Conservation (phyloP, 2,113 vertebrate species). For the Cinclus mexicanus region DNA sequence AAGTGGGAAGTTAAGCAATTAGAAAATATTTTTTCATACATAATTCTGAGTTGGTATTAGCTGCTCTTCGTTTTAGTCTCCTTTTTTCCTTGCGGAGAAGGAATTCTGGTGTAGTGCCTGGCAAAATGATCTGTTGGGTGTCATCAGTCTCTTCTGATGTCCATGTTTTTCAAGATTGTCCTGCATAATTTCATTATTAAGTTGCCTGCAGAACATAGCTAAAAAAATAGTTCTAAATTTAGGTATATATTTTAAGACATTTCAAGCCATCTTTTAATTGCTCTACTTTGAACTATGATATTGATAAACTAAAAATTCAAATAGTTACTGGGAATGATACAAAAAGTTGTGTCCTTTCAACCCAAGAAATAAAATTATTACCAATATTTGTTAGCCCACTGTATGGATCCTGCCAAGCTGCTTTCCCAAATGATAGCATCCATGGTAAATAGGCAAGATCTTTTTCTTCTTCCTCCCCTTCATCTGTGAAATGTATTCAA, state of each 20-base stretch:
- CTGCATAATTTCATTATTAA: background rate
- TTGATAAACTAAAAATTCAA: background rate
- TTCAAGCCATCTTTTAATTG: background rate
- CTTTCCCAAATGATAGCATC: background rate
- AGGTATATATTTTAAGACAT: background rate
- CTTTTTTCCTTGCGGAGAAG: background rate
- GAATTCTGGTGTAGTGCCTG: background rate
- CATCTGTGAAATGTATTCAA: slow-evolving; percentile 17
- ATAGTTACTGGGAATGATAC: background rate
- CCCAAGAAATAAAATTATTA: background rate
- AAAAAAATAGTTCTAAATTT: background rate
- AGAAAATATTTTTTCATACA: background rate
- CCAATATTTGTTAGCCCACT: background rate
- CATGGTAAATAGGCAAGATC: background rate
- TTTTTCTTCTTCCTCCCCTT: slow-evolving; percentile 8
- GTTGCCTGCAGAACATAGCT: background rate
- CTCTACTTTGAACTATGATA: background rate
- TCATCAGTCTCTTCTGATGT: background rate
- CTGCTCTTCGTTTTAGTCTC: background rate
- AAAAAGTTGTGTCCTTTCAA: background rate
- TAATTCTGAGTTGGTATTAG: background rate
- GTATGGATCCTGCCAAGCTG: background rate
- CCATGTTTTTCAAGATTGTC: background rate
- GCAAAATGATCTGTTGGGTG: background rate
- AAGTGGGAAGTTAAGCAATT: background rate